A percentile compares a stretch with the other conserved stretches of the same genome.
Evolutionary conservation across 2,888 invertebrate genomes (phyloP).

Genomic region (Ametastegia equiseti): DNA sequence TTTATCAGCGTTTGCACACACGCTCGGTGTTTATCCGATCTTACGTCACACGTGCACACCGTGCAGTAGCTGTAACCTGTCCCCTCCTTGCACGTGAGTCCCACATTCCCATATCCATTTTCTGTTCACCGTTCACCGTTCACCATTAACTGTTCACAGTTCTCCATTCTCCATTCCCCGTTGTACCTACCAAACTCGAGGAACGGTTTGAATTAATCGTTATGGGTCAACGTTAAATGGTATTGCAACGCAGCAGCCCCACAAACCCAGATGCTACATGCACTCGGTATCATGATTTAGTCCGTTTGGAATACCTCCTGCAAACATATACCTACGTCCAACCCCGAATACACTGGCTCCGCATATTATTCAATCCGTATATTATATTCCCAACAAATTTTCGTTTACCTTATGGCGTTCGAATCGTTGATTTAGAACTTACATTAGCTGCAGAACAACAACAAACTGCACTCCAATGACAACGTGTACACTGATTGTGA

Average conservation of each 20-base stretch:
- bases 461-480: too few species aligned
- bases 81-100: background rate
- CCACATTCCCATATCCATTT: background rate
- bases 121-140: background rate
- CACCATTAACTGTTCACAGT: background rate
- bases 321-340: background rate
- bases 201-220: conserved; percentile 40
- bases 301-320: background rate
- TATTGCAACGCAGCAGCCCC: conserved; percentile 7
- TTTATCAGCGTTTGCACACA: conserved; percentile 29
- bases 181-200: background rate
- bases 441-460: too few species aligned
- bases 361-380: background rate
- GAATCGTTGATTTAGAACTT: too few species aligned
- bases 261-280: conserved; percentile 5
- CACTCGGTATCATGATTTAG: background rate
- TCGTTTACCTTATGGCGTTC: background rate
- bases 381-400: background rate
- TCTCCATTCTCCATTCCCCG: background rate
- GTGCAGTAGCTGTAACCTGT: background rate
- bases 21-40: conserved; percentile 24
- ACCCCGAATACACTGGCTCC: background rate
- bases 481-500: too few species aligned
- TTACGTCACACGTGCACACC: conserved; percentile 26
- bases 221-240: conserved; percentile 38